A percentile compares a stretch with the other conserved stretches of the same genome.
Evolutionary conservation across 1,140 invertebrate genomes (phyloP).

Genomic region (Ridgeia piscesae): DNA sequence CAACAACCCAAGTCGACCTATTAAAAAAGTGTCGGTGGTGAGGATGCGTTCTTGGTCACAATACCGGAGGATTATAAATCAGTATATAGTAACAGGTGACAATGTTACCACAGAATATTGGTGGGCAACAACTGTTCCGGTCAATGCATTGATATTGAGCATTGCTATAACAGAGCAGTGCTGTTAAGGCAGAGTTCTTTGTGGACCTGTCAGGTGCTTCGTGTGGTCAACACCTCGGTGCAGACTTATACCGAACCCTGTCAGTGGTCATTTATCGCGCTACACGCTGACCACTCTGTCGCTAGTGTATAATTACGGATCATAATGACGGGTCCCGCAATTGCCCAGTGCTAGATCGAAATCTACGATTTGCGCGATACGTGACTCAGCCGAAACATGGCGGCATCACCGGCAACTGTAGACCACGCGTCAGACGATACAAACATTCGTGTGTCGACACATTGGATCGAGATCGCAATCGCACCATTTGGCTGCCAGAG

Average conservation of each 20-base stretch:
- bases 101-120: background rate
- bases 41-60: too few relatives aligned
- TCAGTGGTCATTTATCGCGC: background rate
- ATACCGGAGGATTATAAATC: too few relatives aligned
- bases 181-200: background rate
- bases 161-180: background rate
- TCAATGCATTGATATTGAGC: background rate
- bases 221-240: background rate
- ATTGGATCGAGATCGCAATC: background rate
- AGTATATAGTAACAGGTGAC: background rate
- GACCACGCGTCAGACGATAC: background rate
- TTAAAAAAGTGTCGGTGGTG: too few relatives aligned
- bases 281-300: background rate
- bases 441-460: background rate
- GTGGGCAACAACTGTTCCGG: background rate
- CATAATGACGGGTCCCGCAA: background rate
- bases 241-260: background rate
- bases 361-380: background rate
- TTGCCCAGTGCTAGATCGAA: background rate
- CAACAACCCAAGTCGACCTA: too few relatives aligned
- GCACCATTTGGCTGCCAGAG: background rate
- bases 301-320: background rate
- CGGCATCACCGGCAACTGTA: background rate
- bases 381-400: background rate
- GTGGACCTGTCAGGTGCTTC: background rate